Conservation (phyloP, 2,797 vertebrate genomes). For the Telmatherina bonti region DNA sequence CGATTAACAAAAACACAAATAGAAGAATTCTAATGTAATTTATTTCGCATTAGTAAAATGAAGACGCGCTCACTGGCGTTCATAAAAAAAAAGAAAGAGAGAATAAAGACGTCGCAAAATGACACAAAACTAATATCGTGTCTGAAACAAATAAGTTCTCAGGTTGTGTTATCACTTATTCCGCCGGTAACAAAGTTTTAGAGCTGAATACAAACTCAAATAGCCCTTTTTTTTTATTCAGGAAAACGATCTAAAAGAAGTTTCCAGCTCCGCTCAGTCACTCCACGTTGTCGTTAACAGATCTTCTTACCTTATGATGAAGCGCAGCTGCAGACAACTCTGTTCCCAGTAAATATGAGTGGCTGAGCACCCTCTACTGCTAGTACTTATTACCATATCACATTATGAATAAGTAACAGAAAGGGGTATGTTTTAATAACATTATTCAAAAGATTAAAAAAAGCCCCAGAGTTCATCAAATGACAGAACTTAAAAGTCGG, state of each 20-base stretch:
- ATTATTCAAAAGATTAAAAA: neutral
- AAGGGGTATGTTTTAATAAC: neutral
- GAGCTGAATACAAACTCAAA: neutral
- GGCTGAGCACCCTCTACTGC: neutral
- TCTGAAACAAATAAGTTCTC: neutral
- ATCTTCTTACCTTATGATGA: too few species aligned
- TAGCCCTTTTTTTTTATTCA: neutral
- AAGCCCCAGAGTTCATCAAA: neutral
- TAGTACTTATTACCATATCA: neutral
- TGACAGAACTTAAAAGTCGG: neutral
- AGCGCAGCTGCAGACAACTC: too few species aligned
- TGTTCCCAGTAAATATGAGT: too few species aligned
- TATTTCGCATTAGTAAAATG: constrained; percentile 39
- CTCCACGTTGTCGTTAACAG: neutral
- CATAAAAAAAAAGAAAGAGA: neutral
- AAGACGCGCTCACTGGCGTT: neutral
- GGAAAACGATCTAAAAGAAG: neutral
- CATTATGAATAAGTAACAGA: neutral
- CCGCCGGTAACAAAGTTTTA: neutral
- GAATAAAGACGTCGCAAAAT: too few species aligned
- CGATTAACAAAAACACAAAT: neutral
- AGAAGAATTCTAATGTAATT: constrained; percentile 15
- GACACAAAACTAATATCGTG: too few species aligned
- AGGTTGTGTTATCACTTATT: neutral
- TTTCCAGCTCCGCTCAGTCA: neutral